phyloP scores from a whole-genome alignment of 2,888 invertebrate genomes.

The Phania funesta region DNA sequence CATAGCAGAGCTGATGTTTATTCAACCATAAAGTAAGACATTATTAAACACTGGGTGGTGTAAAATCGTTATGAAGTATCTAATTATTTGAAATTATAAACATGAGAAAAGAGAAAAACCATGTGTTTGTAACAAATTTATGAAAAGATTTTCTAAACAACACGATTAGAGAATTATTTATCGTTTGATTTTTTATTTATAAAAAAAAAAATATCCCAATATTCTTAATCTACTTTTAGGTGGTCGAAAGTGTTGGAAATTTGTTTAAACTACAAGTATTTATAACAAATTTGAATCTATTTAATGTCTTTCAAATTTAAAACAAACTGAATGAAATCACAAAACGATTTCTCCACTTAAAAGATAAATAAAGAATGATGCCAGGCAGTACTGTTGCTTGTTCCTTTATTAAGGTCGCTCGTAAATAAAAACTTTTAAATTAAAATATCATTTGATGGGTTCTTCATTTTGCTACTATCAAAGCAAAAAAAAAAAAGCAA shows the following conservation, averaged over 20 bases:
- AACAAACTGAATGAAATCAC: not conserved
- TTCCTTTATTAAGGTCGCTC: slow-evolving; percentile 5
- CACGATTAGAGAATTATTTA: too few species aligned
- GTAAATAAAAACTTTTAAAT: slow-evolving; percentile 30
- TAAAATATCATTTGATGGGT: slow-evolving; percentile 35
- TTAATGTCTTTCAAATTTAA: not conserved
- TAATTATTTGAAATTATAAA: slow-evolving; percentile 13
- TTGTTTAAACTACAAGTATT: too few species aligned
- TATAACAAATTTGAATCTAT: not conserved
- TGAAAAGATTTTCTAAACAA: not conserved
- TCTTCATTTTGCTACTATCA: not conserved
- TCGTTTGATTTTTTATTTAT: too few species aligned
- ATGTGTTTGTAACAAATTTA: not conserved
- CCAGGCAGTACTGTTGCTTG: not conserved
- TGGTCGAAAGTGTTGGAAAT: too few species aligned
- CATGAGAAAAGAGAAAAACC: not conserved
- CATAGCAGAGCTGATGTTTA: slow-evolving; percentile 2
- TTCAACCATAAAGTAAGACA: slow-evolving; percentile 5
- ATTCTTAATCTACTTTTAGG: too few species aligned
- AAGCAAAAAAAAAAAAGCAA: not conserved
- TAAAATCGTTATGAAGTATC: not conserved
- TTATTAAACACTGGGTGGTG: not conserved
- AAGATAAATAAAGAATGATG: slow-evolving; percentile 25
- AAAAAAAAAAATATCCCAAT: too few species aligned
- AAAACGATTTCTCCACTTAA: not conserved